Evolutionary conservation across 1,140 invertebrate species (phyloP).

Genomic region (Temnothorax longispinosus): DNA sequence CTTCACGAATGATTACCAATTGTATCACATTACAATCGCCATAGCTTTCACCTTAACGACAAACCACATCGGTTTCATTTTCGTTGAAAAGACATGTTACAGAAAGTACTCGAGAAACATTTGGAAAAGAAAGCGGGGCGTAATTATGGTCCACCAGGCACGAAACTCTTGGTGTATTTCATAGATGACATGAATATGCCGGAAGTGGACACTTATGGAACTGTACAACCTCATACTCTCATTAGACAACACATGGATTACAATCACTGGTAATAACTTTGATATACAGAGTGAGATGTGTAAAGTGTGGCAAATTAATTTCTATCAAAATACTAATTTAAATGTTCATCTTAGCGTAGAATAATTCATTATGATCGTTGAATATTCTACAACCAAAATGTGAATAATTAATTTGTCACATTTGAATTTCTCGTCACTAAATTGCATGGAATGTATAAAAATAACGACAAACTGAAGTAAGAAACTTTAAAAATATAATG

Average conservation of each 20-base stretch:
- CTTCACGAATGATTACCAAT: not conserved
- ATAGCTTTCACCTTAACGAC: not conserved
- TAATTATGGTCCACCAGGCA: conserved; percentile 96
- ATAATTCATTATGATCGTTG: not conserved
- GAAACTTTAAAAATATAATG: conserved; percentile 42
- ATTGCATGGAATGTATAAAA: not conserved
- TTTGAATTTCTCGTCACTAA: not conserved
- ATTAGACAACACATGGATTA: conserved; percentile 98
- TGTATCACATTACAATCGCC: not conserved
- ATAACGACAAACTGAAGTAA: not conserved
- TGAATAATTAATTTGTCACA: not conserved
- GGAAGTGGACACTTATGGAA: conserved; percentile 97
- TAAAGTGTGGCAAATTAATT: not conserved
- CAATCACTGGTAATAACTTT: conserved; percentile 91
- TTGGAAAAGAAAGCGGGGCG: conserved; percentile 98
- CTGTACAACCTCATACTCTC: conserved; percentile 97
- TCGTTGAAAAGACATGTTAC: conserved; percentile 90
- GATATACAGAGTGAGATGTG: conserved; percentile 1
- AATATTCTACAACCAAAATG: not conserved
- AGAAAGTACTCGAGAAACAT: conserved; percentile 96
- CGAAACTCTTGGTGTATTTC: conserved; percentile 96
- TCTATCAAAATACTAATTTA: conserved; percentile 1
- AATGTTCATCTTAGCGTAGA: not conserved
- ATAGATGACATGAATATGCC: conserved; percentile 99
- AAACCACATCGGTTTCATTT: conserved; percentile 4